Base-by-base conservation (phyloP, 2,113 vertebrate genomes). In the Serinus canaria region DNA sequence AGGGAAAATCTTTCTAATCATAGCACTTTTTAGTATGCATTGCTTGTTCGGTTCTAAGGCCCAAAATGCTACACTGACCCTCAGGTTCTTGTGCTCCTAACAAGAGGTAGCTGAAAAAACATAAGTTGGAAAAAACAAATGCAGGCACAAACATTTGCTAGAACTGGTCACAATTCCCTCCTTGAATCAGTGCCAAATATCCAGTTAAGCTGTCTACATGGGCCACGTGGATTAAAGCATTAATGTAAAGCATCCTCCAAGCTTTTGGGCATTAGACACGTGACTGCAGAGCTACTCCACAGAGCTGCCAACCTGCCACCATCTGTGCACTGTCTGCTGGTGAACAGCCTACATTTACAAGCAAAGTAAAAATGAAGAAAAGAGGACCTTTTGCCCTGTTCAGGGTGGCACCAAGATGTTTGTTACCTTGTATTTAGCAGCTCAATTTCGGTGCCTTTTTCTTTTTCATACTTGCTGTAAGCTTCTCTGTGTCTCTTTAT, bases 381-480 rank as follows among this genome's bases (percentile, higher is more conserved):
- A 81, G 37, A 41, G 15, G 14, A 75, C 23, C 11, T 37, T 9
- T 13, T 49, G 18, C 16, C 21, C 9, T 72, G 53, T 25, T 37
- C 59, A 68, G 13, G 25, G 21, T n/a, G 43, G 22, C 33, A 83
- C 8, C 18, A 46, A 77, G n/a, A 15, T 15, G 56, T 70, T 68
- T 58, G 25, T 86, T 97, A 99, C 99, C 99, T 98, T 94, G 98
- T 98, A 76, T 94, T 98, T 31, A 99, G 98, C 69, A 99, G 98
- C 70, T 99, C 99, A 18, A 99, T 98, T 98, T 99, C 98, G 0
- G 98, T 98, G 96, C 94, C 97, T 94, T 98, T 99, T 96, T 99
- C 99, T 95, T 98, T 97, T 96, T 99, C 99, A 90, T 99, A 98
- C 94, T 99, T 99, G 97, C 87, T 97, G 92, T 98, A 99, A 83